These are phyloP conservation scores for Eonycteris spelaea DNA, from an alignment of 2,113 vertebrate genomes.

Conservation along the genomic window DNA sequence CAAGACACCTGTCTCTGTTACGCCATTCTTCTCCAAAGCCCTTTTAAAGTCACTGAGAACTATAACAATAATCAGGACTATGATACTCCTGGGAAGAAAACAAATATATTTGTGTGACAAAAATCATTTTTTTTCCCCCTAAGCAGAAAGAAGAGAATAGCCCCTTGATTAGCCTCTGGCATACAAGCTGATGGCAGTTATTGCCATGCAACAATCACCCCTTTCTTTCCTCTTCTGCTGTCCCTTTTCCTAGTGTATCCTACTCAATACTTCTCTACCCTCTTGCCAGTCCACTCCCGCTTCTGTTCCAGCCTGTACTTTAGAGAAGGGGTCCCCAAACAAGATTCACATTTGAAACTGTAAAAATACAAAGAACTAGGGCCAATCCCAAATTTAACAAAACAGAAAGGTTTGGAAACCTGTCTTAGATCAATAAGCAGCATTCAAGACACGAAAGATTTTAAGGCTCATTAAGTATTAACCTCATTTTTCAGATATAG, in stretches of 20 bases:
- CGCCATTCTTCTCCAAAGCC: neutral
- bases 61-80: constrained; percentile 41
- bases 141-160: neutral
- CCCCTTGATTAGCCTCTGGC: neutral
- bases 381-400: neutral
- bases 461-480: neutral
- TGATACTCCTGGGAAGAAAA: constrained; percentile 39
- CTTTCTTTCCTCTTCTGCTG: neutral
- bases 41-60: constrained; percentile 25
- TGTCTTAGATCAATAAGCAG: neutral
- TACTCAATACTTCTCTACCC: neutral
- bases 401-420: neutral
- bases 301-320: neutral
- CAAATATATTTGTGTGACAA: neutral
- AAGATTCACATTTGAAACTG: neutral
- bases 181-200: neutral
- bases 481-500: neutral
- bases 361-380: neutral
- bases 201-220: neutral
- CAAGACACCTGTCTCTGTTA: neutral
- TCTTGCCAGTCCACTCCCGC: neutral
- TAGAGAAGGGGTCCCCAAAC: neutral
- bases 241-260: neutral
- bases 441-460: neutral
- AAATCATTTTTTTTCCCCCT: neutral